A percentile compares a stretch with the other conserved stretches of the same genome.
phyloP scores from a whole-genome alignment of 2,888 invertebrate genomes.

The Mongoloraphidia duomilia region DNA sequence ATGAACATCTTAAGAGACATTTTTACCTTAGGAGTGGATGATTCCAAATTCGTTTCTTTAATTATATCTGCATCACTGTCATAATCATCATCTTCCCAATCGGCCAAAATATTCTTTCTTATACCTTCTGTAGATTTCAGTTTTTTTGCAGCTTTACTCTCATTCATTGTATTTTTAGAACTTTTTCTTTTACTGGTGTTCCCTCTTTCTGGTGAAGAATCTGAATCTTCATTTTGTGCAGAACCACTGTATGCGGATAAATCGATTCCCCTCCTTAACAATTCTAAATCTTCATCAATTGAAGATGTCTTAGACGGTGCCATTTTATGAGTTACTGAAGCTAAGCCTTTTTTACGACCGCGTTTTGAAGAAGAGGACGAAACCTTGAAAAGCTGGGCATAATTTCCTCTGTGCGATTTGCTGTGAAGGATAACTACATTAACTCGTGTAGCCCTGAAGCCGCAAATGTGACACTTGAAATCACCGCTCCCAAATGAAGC shows the following conservation, averaged over 20 bases:
- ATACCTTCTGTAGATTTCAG: slow-evolving; percentile 45
- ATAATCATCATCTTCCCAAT: slow-evolving; percentile 48
- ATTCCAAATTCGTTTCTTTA: background rate
- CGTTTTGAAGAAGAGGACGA: slow-evolving; percentile 4
- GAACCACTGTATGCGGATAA: slow-evolving; percentile 9
- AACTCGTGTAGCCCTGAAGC: slow-evolving; percentile 49
- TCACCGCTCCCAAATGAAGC: background rate
- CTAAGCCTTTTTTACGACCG: slow-evolving; percentile 6
- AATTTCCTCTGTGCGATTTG: slow-evolving; percentile 48
- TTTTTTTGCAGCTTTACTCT: slow-evolving; percentile 9
- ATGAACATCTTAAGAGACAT: no score
- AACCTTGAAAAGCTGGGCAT: slow-evolving; percentile 8
- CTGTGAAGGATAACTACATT: slow-evolving; percentile 62
- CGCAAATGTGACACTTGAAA: slow-evolving; percentile 48
- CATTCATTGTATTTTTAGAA: slow-evolving; percentile 5
- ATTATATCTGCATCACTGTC: slow-evolving; percentile 32
- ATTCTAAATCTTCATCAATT: slow-evolving; percentile 20
- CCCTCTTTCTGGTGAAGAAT: slow-evolving; percentile 26
- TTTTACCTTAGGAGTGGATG: background rate
- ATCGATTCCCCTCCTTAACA: slow-evolving; percentile 17
- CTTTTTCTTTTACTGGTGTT: slow-evolving; percentile 29
- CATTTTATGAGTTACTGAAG: slow-evolving; percentile 10
- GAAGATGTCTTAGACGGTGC: slow-evolving; percentile 16
- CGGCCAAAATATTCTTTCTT: slow-evolving; percentile 54
- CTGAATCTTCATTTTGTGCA: slow-evolving; percentile 7